These are phyloP conservation scores for Lasioglossum zephyrum DNA, from an alignment of 2,888 invertebrate species.

Conservation along the genomic window DNA sequence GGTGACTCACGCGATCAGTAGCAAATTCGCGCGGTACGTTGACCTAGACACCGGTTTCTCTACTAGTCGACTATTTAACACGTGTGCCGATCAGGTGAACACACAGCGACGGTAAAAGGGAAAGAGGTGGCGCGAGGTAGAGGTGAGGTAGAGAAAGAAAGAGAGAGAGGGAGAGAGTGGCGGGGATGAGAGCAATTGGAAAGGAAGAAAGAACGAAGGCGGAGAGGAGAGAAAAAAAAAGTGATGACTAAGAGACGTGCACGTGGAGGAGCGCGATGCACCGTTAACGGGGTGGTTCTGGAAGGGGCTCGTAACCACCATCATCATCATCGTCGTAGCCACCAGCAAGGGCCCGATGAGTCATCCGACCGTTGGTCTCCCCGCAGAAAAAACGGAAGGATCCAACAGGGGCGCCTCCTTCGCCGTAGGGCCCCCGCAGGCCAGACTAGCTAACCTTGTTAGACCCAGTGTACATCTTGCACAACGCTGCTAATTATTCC, in stretches of 20 bases:
- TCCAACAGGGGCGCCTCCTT: constrained; percentile 57
- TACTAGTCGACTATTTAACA: constrained; percentile 61
- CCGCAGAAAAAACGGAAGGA: constrained; percentile 56
- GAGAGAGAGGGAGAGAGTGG: background rate
- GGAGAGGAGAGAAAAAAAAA: constrained; percentile 16
- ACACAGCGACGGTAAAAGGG: constrained; percentile 1
- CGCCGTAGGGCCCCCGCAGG: constrained; percentile 50
- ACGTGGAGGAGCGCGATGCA: constrained; percentile 71
- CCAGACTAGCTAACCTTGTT: constrained; percentile 80
- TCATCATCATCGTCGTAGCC: constrained; percentile 58
- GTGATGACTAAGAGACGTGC: constrained; percentile 72
- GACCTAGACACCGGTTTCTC: constrained; percentile 66
- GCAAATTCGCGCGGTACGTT: constrained; percentile 63
- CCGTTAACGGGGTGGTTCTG: constrained; percentile 75
- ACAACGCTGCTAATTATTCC: constrained; percentile 74
- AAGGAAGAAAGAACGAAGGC: constrained; percentile 32
- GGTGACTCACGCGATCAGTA: constrained; percentile 65
- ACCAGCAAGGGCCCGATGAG: constrained; percentile 68
- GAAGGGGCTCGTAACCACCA: constrained; percentile 63
- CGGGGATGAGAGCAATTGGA: background rate
- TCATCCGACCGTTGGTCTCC: constrained; percentile 69
- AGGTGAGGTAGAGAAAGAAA: too few relatives aligned
- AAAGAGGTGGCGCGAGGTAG: background rate
- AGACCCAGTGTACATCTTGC: constrained; percentile 75
- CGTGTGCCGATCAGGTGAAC: constrained; percentile 63